Percentiles rank a stretch among this genome's conserved stretches.
Conservation (phyloP, 2,888 invertebrate genomes). For the Gastrophysa polygoni region DNA sequence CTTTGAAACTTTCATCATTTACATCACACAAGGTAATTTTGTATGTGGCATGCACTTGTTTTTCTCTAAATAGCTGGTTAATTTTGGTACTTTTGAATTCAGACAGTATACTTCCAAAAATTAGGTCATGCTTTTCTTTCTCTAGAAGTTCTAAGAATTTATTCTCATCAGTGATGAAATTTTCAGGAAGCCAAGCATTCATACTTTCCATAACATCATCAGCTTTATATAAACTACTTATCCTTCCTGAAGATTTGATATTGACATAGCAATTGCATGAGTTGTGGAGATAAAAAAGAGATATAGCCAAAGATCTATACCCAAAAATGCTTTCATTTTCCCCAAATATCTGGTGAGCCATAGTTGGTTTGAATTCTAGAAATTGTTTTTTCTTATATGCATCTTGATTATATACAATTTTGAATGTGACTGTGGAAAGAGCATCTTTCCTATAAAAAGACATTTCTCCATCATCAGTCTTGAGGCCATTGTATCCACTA, state of each 20-base stretch:
- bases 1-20: constrained; percentile 72
- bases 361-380: constrained; percentile 73
- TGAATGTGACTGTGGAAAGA: constrained; percentile 42
- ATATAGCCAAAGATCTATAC: constrained; percentile 76
- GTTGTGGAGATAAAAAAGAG: constrained; percentile 46
- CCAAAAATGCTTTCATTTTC: constrained; percentile 92
- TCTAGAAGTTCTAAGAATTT: constrained; percentile 42
- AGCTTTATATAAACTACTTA: constrained; percentile 58
- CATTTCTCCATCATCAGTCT: constrained; percentile 38
- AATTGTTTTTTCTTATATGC: constrained; percentile 30
- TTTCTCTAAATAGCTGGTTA: constrained; percentile 31
- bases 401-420: constrained; percentile 38
- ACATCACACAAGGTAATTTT: constrained; percentile 83
- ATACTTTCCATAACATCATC: constrained; percentile 48
- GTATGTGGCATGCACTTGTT: constrained; percentile 60
- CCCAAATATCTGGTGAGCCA: constrained; percentile 94
- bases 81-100: constrained; percentile 36
- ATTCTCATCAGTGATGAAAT: constrained; percentile 40
- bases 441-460: constrained; percentile 40
- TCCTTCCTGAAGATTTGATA: constrained; percentile 71
- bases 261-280: constrained; percentile 71
- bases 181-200: constrained; percentile 50
- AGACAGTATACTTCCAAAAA: constrained; percentile 47
- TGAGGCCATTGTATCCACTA: constrained; percentile 18
- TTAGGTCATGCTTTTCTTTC: constrained; percentile 45